Conservation (phyloP, 1,140 invertebrate genomes). For the Branchinecta lindahli region DNA sequence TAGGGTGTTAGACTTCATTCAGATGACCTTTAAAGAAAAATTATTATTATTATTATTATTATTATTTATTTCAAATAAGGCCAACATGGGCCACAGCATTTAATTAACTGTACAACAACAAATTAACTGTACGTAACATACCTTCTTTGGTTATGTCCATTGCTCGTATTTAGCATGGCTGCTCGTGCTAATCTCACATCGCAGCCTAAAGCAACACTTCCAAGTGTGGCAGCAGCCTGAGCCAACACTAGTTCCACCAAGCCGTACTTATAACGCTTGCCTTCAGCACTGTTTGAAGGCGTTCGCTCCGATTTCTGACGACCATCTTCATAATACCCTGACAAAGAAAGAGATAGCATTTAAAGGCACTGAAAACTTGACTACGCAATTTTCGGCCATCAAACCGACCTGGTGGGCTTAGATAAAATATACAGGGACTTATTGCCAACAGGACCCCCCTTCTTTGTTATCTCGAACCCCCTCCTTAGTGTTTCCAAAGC, state of each 20-base stretch:
- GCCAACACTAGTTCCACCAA: conserved; percentile 68
- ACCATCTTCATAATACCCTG: background rate
- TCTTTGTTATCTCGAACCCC: background rate
- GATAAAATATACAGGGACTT: no score
- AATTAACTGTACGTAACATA: no score
- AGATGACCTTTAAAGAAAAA: no score
- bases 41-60: no score
- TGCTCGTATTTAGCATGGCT: conserved; percentile 58
- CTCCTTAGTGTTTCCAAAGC: conserved; percentile 2
- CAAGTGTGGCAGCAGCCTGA: conserved; percentile 76
- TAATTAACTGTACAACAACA: no score
- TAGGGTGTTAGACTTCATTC: no score
- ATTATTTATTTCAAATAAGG: no score
- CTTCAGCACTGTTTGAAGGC: background rate
- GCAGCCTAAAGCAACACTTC: conserved; percentile 71
- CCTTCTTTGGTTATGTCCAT: conserved; percentile 38
- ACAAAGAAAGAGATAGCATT: background rate
- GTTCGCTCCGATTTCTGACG: background rate
- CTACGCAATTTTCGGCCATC: background rate
- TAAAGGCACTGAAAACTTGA: background rate
- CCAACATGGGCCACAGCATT: no score
- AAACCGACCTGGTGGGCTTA: background rate
- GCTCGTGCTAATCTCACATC: conserved; percentile 75
- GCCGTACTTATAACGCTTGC: conserved; percentile 31
- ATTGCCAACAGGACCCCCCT: no score